Evolutionary conservation across 2,113 vertebrate genomes (phyloP).

Genomic region (Aegotheles bennettii): DNA sequence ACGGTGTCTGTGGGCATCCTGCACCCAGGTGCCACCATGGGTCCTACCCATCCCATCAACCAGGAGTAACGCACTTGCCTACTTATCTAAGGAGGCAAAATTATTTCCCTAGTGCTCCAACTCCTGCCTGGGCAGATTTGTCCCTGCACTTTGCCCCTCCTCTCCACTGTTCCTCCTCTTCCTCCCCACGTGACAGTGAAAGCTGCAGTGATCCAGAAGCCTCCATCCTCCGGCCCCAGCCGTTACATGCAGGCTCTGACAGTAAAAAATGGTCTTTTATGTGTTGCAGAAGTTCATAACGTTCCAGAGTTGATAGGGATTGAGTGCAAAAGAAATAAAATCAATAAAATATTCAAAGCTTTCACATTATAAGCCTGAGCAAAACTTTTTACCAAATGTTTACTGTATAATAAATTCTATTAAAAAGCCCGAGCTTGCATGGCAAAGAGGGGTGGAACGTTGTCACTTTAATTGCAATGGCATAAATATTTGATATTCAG

Average conservation of each 20-base stretch:
- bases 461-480: conserved; percentile 87
- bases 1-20: rapidly evolving
- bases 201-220: background rate
- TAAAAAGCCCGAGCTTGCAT: conserved; percentile 50
- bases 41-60: background rate
- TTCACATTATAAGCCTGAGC: conserved; percentile 52
- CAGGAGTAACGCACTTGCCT: background rate
- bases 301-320: conserved; percentile 41
- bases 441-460: conserved; percentile 57
- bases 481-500: conserved; percentile 95
- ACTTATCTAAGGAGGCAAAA: background rate
- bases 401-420: conserved; percentile 68
- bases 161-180: background rate
- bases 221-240: background rate
- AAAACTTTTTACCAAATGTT: conserved; percentile 67
- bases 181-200: background rate
- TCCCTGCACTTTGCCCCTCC: background rate
- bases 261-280: conserved; percentile 12
- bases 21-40: rapidly evolving
- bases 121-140: background rate
- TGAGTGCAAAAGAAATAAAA: conserved; percentile 62
- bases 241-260: background rate
- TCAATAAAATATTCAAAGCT: conserved; percentile 72
- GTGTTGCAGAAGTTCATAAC: conserved; percentile 44
- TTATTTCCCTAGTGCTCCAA: background rate